A percentile compares a stretch with the other conserved stretches of the same genome.
Conservation (phyloP, 2,797 vertebrate genomes). For the Xenentodon cancila region DNA sequence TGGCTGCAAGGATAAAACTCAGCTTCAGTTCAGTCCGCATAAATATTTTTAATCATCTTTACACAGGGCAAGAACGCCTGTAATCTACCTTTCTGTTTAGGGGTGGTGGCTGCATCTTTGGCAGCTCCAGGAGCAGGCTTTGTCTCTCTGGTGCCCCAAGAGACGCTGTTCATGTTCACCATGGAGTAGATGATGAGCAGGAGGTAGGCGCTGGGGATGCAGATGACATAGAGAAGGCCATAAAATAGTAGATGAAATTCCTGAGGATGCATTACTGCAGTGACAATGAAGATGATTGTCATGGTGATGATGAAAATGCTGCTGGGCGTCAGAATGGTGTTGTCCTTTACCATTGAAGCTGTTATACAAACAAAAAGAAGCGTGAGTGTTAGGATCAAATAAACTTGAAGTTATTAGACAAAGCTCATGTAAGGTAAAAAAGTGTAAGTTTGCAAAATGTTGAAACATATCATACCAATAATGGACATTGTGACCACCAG, state of each 20-base stretch:
- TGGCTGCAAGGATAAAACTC: conserved; percentile 31
- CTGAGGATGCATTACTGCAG: conserved; percentile 73
- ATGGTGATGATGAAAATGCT: conserved; percentile 70
- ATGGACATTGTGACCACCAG: conserved; percentile 65
- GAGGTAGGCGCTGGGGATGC: conserved; percentile 72
- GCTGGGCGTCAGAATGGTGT: conserved; percentile 73
- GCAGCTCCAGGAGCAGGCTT: conserved; percentile 8
- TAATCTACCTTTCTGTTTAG: conserved; percentile 37
- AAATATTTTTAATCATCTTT: not conserved
- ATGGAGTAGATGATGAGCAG: conserved; percentile 75
- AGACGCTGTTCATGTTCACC: conserved; percentile 78
- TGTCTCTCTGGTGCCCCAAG: conserved; percentile 79
- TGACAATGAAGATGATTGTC: conserved; percentile 50
- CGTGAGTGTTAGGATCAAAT: not conserved
- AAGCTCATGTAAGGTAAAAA: too few species aligned
- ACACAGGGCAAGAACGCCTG: not conserved
- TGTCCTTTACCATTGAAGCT: conserved; percentile 65
- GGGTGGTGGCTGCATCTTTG: accelerated
- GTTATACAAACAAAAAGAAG: not conserved
- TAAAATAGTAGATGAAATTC: conserved; percentile 63
- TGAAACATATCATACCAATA: conserved; percentile 58
- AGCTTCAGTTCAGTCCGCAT: not conserved
- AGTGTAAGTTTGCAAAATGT: too few species aligned
- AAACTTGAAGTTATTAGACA: not conserved
- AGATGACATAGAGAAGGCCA: conserved; percentile 70